Percentiles rank a stretch among this genome's conserved stretches.
Conservation (phyloP, 2,888 invertebrate species). For the Meghimatium bilineatum region DNA sequence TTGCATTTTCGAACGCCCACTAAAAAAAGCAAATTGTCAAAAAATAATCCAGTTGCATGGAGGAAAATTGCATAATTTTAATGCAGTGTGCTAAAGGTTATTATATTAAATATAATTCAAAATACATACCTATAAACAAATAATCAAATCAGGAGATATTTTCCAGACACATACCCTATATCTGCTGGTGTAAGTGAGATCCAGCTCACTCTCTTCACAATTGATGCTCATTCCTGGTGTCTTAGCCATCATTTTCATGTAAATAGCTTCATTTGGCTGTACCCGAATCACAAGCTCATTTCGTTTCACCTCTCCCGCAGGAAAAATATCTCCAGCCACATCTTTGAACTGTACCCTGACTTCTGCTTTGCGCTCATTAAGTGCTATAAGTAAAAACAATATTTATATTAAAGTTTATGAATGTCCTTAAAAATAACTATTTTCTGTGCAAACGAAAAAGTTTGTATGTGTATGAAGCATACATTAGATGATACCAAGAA, state of each 20-base stretch:
- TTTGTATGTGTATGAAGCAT: too few relatives aligned
- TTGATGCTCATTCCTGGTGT: slow-evolving; percentile 94
- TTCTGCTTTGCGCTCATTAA: slow-evolving; percentile 99
- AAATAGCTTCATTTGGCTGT: slow-evolving; percentile 98
- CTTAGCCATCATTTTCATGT: slow-evolving; percentile 99
- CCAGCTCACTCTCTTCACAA: slow-evolving; percentile 97
- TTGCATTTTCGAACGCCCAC: too few relatives aligned
- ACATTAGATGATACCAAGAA: too few relatives aligned
- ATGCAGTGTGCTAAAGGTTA: too few relatives aligned
- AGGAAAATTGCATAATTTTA: too few relatives aligned
- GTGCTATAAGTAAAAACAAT: slow-evolving; percentile 81
- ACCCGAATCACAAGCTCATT: slow-evolving; percentile 99
- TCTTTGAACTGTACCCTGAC: slow-evolving; percentile 97
- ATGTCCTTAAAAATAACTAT: too few relatives aligned
- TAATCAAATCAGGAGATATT: background rate
- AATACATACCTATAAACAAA: too few relatives aligned
- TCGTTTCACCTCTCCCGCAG: slow-evolving; percentile 81
- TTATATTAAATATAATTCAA: too few relatives aligned
- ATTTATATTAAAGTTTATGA: background rate
- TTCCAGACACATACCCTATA: slow-evolving; percentile 84
- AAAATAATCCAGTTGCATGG: too few relatives aligned
- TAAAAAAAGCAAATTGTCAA: too few relatives aligned
- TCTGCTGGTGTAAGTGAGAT: slow-evolving; percentile 93
- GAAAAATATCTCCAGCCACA: slow-evolving; percentile 97
- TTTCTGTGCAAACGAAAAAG: too few relatives aligned